These are phyloP conservation scores for Amphipyra berbera DNA, from an alignment of 2,888 invertebrate species.

Conservation along the genomic window DNA sequence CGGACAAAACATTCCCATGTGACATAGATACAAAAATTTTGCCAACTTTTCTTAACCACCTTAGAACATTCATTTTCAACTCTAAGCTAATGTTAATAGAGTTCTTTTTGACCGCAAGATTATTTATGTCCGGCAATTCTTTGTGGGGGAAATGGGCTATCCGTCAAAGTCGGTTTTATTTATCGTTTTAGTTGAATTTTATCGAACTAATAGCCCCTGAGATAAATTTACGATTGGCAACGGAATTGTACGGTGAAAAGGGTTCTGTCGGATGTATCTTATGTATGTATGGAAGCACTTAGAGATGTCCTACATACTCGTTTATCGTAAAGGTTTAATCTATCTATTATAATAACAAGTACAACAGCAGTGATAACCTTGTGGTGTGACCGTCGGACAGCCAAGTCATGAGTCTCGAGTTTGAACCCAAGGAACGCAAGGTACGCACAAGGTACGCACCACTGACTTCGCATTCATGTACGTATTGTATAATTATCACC, in stretches of 20 bases:
- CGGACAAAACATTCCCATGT: constrained; percentile 88
- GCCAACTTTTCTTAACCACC: constrained; percentile 58
- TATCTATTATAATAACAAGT: not conserved
- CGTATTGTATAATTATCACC: too few relatives aligned
- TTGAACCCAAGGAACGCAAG: too few relatives aligned
- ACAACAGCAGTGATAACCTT: too few relatives aligned
- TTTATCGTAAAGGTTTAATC: constrained; percentile 16
- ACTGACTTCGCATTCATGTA: too few relatives aligned
- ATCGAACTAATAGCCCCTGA: constrained; percentile 88
- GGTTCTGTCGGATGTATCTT: constrained; percentile 69
- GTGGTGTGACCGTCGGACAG: too few relatives aligned
- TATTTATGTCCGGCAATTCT: constrained; percentile 74
- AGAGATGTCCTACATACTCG: constrained; percentile 23
- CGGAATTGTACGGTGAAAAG: constrained; percentile 81
- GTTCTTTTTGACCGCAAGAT: constrained; percentile 42
- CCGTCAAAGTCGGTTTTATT: constrained; percentile 88
- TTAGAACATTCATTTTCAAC: constrained; percentile 8
- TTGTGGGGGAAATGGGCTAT: constrained; percentile 86
- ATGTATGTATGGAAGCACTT: constrained; percentile 55
- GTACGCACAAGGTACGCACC: too few relatives aligned
- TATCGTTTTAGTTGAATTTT: constrained; percentile 90
- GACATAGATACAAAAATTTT: constrained; percentile 84
- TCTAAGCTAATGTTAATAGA: constrained; percentile 25
- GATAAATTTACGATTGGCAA: constrained; percentile 88
- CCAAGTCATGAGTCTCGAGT: too few relatives aligned